Percentiles rank a stretch among this genome's conserved stretches.
phyloP scores from a whole-genome alignment of 2,113 vertebrate genomes.

The Sakesphorus luctuosus region DNA sequence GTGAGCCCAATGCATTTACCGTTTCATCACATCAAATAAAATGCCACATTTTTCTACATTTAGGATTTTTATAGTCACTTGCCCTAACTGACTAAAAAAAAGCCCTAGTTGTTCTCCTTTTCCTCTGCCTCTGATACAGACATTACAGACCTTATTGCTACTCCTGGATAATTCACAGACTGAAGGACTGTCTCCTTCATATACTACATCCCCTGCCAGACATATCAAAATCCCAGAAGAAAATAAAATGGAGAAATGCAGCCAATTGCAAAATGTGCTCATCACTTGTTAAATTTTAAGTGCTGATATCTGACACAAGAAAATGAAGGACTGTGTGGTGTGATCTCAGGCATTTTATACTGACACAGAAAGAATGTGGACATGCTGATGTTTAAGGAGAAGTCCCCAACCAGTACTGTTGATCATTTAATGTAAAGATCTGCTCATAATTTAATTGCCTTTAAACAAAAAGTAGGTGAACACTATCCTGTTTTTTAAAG shows the following conservation, averaged over 20 bases:
- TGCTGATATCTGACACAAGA: constrained; percentile 26
- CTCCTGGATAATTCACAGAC: constrained; percentile 27
- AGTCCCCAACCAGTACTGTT: constrained; percentile 6
- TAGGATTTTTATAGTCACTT: background rate
- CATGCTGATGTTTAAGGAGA: background rate
- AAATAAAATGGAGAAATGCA: constrained; percentile 29
- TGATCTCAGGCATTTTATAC: background rate
- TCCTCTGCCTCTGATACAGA: background rate
- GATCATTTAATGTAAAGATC: constrained; percentile 56
- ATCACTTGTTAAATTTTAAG: constrained; percentile 49
- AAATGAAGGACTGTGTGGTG: constrained; percentile 3
- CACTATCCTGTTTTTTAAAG: constrained; percentile 19
- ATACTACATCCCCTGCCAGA: constrained; percentile 6
- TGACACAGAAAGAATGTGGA: constrained; percentile 12
- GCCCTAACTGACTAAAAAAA: background rate
- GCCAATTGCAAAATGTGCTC: constrained; percentile 43
- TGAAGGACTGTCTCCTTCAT: constrained; percentile 12
- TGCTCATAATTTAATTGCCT: constrained; percentile 42
- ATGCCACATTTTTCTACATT: background rate
- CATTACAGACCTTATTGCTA: background rate
- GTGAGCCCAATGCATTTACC: background rate
- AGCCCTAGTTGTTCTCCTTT: background rate
- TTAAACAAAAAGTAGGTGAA: constrained; percentile 28
- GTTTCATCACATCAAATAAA: background rate
- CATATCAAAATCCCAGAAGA: constrained; percentile 12